A percentile compares a stretch with the other conserved stretches of the same genome.
phyloP scores from a whole-genome alignment of 1,140 invertebrate species.

The Drosophila obscura region DNA sequence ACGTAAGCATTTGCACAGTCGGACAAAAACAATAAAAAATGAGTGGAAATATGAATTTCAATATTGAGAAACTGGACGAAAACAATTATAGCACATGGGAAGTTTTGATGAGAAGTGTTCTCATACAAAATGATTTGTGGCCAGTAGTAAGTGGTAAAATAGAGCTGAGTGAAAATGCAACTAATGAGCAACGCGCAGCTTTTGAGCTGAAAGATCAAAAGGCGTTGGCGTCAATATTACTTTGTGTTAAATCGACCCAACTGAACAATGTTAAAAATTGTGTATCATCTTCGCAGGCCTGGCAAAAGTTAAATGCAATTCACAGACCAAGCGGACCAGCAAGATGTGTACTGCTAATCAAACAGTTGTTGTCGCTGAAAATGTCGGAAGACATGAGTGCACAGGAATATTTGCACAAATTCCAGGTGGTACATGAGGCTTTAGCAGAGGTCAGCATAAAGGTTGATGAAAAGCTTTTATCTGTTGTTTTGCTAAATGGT shows the following conservation, averaged over 20 bases:
- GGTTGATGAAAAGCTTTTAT: too few species aligned
- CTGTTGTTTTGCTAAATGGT: not conserved
- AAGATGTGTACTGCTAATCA: not conserved
- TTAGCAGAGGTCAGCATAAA: too few species aligned
- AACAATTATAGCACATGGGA: conserved; percentile 1
- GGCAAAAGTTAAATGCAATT: not conserved
- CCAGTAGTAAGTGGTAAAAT: not conserved
- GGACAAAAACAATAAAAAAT: too few species aligned
- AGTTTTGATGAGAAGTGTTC: conserved; percentile 6
- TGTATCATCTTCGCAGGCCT: not conserved
- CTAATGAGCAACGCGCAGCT: not conserved
- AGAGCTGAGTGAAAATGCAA: not conserved
- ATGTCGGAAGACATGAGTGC: not conserved
- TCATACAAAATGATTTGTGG: not conserved
- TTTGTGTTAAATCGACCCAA: too few species aligned
- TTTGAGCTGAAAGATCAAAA: not conserved
- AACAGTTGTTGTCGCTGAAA: not conserved
- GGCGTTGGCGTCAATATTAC: too few species aligned
- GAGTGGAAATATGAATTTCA: conserved; percentile 3
- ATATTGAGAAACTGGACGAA: conserved; percentile 1
- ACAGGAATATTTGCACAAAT: not conserved
- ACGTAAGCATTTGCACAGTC: too few species aligned
- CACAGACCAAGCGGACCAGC: not conserved
- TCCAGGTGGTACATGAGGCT: too few species aligned
- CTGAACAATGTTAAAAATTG: not conserved